phyloP scores from a whole-genome alignment of 2,888 invertebrate species.

The Zele albiditarsus region DNA sequence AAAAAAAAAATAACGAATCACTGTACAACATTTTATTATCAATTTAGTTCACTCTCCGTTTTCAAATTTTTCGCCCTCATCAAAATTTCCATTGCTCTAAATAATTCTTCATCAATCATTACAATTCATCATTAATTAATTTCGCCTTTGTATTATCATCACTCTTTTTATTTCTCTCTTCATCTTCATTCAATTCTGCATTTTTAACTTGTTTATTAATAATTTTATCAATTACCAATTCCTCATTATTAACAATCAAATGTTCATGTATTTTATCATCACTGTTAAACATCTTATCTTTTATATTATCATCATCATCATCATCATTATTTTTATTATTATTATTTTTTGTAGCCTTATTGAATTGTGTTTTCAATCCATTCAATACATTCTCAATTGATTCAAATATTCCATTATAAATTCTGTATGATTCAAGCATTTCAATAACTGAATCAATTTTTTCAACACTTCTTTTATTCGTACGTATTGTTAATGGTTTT shows the following conservation, averaged over 20 bases:
- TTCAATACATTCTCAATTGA: constrained; percentile 30
- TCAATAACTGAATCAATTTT: constrained; percentile 23
- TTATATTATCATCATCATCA: neutral
- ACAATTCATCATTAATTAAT: neutral
- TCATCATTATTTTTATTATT: neutral
- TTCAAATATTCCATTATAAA: constrained; percentile 27
- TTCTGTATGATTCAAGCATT: constrained; percentile 29
- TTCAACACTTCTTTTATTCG: neutral
- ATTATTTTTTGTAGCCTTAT: neutral
- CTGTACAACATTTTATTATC: neutral
- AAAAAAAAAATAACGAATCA: neutral
- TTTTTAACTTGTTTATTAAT: neutral
- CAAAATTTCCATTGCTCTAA: neutral
- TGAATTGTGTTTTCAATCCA: constrained; percentile 5
- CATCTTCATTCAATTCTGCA: neutral
- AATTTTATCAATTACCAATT: neutral
- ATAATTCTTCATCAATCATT: neutral
- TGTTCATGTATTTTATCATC: neutral
- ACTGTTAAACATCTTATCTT: neutral
- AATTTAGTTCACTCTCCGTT: neutral
- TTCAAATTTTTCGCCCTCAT: neutral
- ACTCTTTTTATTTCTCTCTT: neutral
- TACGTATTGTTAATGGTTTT: neutral
- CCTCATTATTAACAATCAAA: neutral
- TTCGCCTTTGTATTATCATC: neutral